Evolutionary conservation across 2,888 invertebrate genomes (phyloP), one percentile per base, ranked within the genome.

Genomic region (Drosophila paracracens): DNA sequence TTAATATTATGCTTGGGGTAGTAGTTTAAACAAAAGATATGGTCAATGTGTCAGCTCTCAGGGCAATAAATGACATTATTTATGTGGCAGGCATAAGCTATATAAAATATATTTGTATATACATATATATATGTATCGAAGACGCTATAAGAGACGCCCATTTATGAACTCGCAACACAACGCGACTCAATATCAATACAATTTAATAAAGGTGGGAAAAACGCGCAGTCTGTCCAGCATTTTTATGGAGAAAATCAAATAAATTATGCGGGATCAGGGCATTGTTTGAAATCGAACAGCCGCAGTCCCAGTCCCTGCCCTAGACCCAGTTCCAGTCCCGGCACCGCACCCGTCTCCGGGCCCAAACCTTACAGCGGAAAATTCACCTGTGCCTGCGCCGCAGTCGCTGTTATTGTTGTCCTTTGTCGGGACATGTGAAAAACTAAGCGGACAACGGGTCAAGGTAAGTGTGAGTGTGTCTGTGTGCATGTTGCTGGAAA

Each of bases 151-250:
- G 82, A 79, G 83, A 81, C 77, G 79, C 62, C 76, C 81, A 81
- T 85, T 88, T 88, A 88, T 84, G 84, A 82, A 78, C 79, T 83
- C 76, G 63, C 69, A 73, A 58, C 54, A 67, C 61, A 35, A 62
- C 57, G 38, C 57, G 59, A 67, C 72, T 59, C 82, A 72, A 71
- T 79, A 74, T 75, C 78, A 79, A 78, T 81, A 84, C 87, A 85
- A 80, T 86, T 88, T 86, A 88, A 87, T 87, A 87, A 84, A 84
- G 83, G 88, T 86, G 88, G 88, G 89, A 89, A 88, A 89, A 89
- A 81, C 61, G 70, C 63, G 61, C n/a, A 53, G 73, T 64, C 65
- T 64, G 74, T 75, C 78, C 78, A 52, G 54, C 58, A 56, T 79
- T 80, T 80, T 80, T 80, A 76, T 77, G 70, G 73, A 69, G 77